Base-by-base conservation (phyloP, 2,888 invertebrate species). In the Patella pellucida region DNA sequence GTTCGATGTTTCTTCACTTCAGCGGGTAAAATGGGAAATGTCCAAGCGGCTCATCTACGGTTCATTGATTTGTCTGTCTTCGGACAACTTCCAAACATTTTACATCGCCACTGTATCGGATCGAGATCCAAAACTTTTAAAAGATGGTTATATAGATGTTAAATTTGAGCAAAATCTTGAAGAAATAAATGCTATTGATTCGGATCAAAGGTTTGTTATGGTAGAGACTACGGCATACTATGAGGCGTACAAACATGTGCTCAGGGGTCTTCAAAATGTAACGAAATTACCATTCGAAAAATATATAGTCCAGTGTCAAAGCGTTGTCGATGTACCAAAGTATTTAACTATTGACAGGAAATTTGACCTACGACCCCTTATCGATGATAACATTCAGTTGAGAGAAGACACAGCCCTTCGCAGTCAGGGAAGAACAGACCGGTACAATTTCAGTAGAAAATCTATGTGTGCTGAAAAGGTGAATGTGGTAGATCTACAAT, bases 221-320 rank as follows among this genome's bases (percentile, higher is more conserved):
- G 93, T 95, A 2, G 95, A 96, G 88, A 94, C 95, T 73, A 94
- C 94, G 72, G 94, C 95, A 0, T 96, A 94, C 89, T 96, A 96
- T 87, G 96, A 96, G 86, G 95, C 96, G 0, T 96, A 96, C 87
- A 93, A 94, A 79, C 94, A 95, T 85, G 95, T 95, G 0, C 91
- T 95, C 73, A 93, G 92, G 81, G 95, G 94, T n/a, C 88, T 96
- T 50, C 93, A 95, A 85, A 90, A 91, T 1, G 93, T 94, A 72
- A 91, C 91, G 69, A 82, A 84, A 56, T 75, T 87, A 23, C 86
- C 86, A 7, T 86, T 87, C 74, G 78, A 83, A 71, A 79, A 76
- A 51, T 85, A 86, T 72, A 84, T 87, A 41, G 80, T 85, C 12
- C 62, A 81, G 12, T 85, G 85, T 69, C 72, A 82, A 12, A 77